Conservation (phyloP, 2,888 invertebrate genomes). For the Tinea pellionella region DNA sequence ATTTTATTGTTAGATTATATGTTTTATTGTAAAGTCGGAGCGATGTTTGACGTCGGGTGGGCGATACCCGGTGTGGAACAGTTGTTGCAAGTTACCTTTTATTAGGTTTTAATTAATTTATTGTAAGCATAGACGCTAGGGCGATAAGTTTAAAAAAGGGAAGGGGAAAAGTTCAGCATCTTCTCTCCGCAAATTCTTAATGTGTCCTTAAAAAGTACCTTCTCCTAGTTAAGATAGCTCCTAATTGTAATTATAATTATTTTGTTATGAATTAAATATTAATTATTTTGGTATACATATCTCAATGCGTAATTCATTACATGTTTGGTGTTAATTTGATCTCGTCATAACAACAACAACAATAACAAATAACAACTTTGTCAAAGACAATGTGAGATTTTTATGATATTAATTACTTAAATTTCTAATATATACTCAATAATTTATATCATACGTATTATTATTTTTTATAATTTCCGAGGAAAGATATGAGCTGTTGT, state of each 20-base stretch:
- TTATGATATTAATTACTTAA: neutral
- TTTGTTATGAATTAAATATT: neutral
- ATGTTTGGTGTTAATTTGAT: constrained; percentile 1
- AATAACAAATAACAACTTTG: neutral
- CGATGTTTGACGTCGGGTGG: neutral
- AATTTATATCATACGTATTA: too few relatives aligned
- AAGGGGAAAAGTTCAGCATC: constrained; percentile 65
- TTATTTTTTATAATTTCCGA: too few relatives aligned
- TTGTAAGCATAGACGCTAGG: constrained; percentile 56
- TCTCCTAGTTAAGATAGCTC: constrained; percentile 37
- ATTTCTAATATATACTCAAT: too few relatives aligned
- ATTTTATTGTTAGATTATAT: constrained; percentile 13
- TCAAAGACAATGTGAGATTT: constrained; percentile 3
- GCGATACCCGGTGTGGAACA: neutral
- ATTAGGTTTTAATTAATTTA: constrained; percentile 58
- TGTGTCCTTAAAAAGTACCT: constrained; percentile 65
- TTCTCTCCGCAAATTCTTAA: constrained; percentile 20
- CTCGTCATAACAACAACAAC: neutral
- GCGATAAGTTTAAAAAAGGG: constrained; percentile 41
- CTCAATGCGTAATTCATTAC: neutral
- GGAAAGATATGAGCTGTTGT: too few relatives aligned
- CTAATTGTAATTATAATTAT: constrained; percentile 2
- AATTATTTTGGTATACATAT: neutral
- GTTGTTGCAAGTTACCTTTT: constrained; percentile 65
- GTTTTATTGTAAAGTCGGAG: constrained; percentile 3